A percentile compares a stretch with the other conserved stretches of the same genome.
These are phyloP conservation scores for Nasalis larvatus DNA, from an alignment of 2,113 vertebrate species.

Conservation along the genomic window DNA sequence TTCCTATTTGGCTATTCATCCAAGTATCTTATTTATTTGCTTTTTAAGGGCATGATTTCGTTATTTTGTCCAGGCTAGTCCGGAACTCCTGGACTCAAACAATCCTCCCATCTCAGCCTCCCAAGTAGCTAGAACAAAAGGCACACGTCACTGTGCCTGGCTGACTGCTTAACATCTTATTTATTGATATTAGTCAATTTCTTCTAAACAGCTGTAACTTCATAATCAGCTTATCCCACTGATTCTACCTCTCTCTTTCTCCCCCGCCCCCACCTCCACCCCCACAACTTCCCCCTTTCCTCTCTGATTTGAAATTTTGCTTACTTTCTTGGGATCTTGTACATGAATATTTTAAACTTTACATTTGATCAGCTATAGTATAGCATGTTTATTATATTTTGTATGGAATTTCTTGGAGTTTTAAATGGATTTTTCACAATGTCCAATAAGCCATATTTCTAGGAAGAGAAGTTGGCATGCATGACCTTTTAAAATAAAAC, in stretches of 20 bases:
- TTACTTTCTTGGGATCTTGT: not conserved
- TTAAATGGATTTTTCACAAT: not conserved
- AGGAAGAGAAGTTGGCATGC: not conserved
- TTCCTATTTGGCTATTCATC: not conserved
- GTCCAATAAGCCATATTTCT: not conserved
- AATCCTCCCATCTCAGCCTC: too few relatives aligned
- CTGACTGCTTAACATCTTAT: not conserved
- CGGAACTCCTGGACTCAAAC: too few relatives aligned
- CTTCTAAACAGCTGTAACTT: not conserved
- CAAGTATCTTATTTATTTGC: not conserved
- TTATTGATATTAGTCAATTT: not conserved
- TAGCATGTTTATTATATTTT: not conserved
- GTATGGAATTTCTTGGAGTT: not conserved
- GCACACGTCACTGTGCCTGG: too few relatives aligned
- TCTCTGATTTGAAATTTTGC: not conserved
- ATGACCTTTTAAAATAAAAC: slow-evolving; percentile 9
- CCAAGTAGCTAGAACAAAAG: too few relatives aligned
- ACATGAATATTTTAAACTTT: not conserved
- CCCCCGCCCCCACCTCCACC: too few relatives aligned
- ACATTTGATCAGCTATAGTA: not conserved
- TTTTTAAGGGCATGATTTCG: too few relatives aligned
- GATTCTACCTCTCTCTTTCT: not conserved
- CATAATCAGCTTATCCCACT: not conserved
- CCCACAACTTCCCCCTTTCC: not conserved
- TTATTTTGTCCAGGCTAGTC: too few relatives aligned